Percentiles rank a stretch among this genome's conserved stretches.
Evolutionary conservation across 2,797 vertebrate genomes (phyloP).

Genomic region (Chrosomus eos): DNA sequence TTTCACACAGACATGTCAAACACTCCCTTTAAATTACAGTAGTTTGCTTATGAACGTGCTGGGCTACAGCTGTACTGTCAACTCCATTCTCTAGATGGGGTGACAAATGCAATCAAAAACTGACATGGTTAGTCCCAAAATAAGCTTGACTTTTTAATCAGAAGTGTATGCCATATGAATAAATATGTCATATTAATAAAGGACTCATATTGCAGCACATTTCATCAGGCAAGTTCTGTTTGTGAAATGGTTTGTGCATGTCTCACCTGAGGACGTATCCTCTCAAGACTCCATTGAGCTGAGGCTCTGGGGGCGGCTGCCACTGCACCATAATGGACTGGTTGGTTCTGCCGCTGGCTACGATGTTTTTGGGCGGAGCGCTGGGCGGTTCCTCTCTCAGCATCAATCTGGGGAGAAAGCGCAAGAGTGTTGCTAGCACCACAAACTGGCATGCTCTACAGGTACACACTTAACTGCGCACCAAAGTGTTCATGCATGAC

Average conservation of each 20-base stretch:
- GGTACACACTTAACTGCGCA: background rate
- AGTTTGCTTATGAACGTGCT: background rate
- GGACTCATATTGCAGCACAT: background rate
- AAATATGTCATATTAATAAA: background rate
- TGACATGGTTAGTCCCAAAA: background rate
- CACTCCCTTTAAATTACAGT: background rate
- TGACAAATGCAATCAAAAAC: conserved; percentile 13
- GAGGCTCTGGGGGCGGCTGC: conserved; percentile 93
- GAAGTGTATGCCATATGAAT: conserved; percentile 9
- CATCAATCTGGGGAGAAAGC: conserved; percentile 81
- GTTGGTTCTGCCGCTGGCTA: conserved; percentile 94
- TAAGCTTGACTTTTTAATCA: background rate
- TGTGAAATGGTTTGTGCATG: conserved; percentile 2
- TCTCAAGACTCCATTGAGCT: conserved; percentile 91
- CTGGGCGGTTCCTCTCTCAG: conserved; percentile 93
- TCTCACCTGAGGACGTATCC: conserved; percentile 91
- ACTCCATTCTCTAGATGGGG: background rate
- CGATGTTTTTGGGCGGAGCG: conserved; percentile 92
- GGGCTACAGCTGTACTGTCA: background rate
- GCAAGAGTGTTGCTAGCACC: background rate
- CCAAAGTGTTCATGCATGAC: conserved; percentile 38
- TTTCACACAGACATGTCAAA: background rate
- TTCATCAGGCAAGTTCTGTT: conserved; percentile 13
- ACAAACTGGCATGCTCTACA: background rate
- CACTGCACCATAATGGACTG: conserved; percentile 99